phyloP scores from a whole-genome alignment of 2,888 invertebrate genomes.

The Erebia ligea region DNA sequence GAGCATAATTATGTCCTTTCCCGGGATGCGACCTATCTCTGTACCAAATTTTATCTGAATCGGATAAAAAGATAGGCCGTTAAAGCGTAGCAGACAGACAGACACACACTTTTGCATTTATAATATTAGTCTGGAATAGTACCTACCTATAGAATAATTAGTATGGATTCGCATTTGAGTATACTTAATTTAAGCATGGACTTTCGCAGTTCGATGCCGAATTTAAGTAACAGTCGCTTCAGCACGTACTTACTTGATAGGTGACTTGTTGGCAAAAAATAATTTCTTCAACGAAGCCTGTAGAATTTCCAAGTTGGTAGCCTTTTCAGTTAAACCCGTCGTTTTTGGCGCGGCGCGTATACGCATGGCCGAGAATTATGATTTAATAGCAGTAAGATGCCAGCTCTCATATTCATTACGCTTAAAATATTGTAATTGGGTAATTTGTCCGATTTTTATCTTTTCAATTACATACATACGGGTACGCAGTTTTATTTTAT shows the following conservation, averaged over 20 bases:
- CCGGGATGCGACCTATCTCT: too few relatives aligned
- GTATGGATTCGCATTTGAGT: too few relatives aligned
- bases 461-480: constrained; percentile 51
- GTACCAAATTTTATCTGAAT: too few relatives aligned
- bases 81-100: too few relatives aligned
- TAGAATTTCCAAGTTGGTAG: constrained; percentile 45
- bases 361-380: constrained; percentile 46
- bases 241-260: constrained; percentile 57
- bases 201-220: constrained; percentile 53
- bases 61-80: too few relatives aligned
- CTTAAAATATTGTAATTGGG: constrained; percentile 64
- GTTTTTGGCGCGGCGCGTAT: constrained; percentile 43
- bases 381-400: constrained; percentile 61
- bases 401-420: constrained; percentile 58
- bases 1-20: too few relatives aligned
- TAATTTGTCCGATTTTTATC: constrained; percentile 66
- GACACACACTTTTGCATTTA: too few relatives aligned
- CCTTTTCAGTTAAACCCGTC: constrained; percentile 48
- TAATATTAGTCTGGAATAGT: too few relatives aligned
- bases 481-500: constrained; percentile 30
- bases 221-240: constrained; percentile 60
- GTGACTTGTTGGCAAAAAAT: constrained; percentile 56
- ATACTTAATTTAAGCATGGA: constrained; percentile 44
- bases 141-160: neutral
- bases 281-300: constrained; percentile 48